Evolutionary conservation across 2,113 vertebrate genomes (phyloP).

Genomic region (Oryzias woworae): DNA sequence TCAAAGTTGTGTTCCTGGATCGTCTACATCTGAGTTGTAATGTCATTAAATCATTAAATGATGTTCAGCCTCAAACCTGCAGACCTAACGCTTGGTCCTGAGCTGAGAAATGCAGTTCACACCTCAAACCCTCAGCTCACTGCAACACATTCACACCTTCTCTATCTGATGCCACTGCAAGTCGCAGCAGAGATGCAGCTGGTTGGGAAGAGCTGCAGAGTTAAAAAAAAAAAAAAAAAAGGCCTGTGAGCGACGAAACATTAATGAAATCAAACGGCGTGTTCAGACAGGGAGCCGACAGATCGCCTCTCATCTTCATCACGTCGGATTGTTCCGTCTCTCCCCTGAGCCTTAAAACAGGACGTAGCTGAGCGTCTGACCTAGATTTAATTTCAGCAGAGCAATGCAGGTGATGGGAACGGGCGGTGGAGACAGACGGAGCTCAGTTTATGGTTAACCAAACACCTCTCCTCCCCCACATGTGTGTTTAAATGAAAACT

Average conservation of each 20-base stretch:
- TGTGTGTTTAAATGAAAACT: not conserved
- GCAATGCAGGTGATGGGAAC: conserved; percentile 45
- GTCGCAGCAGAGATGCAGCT: not conserved
- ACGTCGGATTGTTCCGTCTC: conserved; percentile 40
- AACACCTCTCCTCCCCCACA: conserved; percentile 30
- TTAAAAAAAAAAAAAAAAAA: not conserved
- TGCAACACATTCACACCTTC: conserved; percentile 36
- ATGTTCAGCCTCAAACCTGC: not conserved
- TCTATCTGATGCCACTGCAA: not conserved
- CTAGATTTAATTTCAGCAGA: conserved; percentile 59
- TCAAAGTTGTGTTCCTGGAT: not conserved
- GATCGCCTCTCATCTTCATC: conserved; percentile 49
- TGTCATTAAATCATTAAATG: too few species aligned
- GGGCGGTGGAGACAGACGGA: conserved; percentile 24
- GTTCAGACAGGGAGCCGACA: conserved; percentile 30
- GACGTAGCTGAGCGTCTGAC: conserved; percentile 41
- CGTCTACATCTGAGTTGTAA: not conserved
- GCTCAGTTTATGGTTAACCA: conserved; percentile 57
- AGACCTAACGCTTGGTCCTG: not conserved
- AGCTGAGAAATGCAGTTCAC: conserved; percentile 2
- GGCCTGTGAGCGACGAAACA: conserved; percentile 1
- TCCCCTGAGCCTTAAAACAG: conserved; percentile 17
- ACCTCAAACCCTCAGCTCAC: not conserved
- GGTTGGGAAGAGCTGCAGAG: conserved; percentile 5
- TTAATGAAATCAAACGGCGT: conserved; percentile 10